phyloP scores from a whole-genome alignment of 53 echinoderm and acorn worm species.

The Crossaster papposus region DNA sequence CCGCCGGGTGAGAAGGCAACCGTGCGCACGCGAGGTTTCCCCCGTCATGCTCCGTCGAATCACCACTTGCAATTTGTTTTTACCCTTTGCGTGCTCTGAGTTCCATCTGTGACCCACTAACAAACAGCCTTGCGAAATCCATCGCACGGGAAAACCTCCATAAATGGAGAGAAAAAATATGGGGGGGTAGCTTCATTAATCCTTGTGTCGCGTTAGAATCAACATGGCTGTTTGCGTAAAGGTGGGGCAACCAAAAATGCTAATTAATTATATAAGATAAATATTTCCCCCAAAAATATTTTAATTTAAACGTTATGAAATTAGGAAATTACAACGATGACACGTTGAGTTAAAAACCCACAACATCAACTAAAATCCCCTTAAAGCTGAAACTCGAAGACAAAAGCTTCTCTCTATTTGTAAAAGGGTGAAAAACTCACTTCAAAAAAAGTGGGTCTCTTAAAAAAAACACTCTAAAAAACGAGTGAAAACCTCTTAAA shows the following conservation, averaged over 20 bases:
- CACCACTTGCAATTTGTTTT: constrained; percentile 10
- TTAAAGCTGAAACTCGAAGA: too few relatives aligned
- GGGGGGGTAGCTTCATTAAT: neutral
- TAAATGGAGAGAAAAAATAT: neutral
- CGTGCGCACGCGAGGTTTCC: constrained; percentile 39
- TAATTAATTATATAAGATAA: neutral
- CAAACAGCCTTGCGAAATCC: neutral
- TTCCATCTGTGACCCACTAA: constrained; percentile 58
- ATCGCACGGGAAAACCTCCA: neutral
- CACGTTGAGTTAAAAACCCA: too few relatives aligned
- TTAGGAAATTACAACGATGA: too few relatives aligned
- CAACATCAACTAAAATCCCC: too few relatives aligned
- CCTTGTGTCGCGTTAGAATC: neutral
- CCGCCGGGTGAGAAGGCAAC: constrained; percentile 34
- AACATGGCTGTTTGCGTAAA: neutral
- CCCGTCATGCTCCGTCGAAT: constrained; percentile 49
- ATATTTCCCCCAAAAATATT: neutral
- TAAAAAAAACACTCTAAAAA: too few relatives aligned
- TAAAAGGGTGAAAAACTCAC: too few relatives aligned
- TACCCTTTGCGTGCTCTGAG: neutral
- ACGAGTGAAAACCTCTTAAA: too few relatives aligned
- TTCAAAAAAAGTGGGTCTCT: too few relatives aligned
- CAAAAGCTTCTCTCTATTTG: too few relatives aligned
- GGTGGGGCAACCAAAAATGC: neutral
- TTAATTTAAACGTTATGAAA: too few relatives aligned